Evolutionary conservation across 1,140 invertebrate species (phyloP).

Genomic region (Papilio polytes): DNA sequence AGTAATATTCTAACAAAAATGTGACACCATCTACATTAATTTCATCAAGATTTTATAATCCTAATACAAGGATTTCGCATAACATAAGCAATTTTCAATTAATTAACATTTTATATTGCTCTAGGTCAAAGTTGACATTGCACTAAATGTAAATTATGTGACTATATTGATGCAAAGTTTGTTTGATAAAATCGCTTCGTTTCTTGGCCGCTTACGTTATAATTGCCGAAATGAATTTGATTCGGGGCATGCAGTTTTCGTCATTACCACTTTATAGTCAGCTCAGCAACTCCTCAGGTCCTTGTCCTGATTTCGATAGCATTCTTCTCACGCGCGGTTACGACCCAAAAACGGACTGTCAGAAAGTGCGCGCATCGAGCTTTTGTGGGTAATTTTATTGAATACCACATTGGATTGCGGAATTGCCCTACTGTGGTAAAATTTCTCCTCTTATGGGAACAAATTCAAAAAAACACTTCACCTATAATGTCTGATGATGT

Average conservation of each 20-base stretch:
- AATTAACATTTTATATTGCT: background rate
- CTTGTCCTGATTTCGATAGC: conserved; percentile 47
- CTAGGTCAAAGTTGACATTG: conserved; percentile 5
- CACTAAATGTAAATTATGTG: background rate
- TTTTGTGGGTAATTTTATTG: conserved; percentile 59
- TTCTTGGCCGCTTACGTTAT: conserved; percentile 4
- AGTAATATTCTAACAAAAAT: too few relatives aligned
- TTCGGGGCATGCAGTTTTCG: conserved; percentile 30
- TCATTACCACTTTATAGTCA: conserved; percentile 35
- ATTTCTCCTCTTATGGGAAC: conserved; percentile 66
- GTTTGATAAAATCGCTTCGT: background rate
- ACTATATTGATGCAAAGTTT: conserved; percentile 7
- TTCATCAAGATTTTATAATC: background rate
- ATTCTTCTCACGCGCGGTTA: conserved; percentile 57
- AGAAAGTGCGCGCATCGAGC: conserved; percentile 43
- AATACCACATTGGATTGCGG: conserved; percentile 57
- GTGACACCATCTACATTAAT: background rate
- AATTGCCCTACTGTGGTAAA: conserved; percentile 60
- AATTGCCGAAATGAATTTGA: conserved; percentile 33
- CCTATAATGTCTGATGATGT: background rate
- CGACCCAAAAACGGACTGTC: conserved; percentile 52
- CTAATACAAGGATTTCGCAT: background rate
- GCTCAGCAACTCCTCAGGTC: conserved; percentile 37
- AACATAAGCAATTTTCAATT: background rate
- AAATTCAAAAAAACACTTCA: background rate